phyloP scores from a whole-genome alignment of 2,888 invertebrate genomes.

The Drosophila anomelani region DNA sequence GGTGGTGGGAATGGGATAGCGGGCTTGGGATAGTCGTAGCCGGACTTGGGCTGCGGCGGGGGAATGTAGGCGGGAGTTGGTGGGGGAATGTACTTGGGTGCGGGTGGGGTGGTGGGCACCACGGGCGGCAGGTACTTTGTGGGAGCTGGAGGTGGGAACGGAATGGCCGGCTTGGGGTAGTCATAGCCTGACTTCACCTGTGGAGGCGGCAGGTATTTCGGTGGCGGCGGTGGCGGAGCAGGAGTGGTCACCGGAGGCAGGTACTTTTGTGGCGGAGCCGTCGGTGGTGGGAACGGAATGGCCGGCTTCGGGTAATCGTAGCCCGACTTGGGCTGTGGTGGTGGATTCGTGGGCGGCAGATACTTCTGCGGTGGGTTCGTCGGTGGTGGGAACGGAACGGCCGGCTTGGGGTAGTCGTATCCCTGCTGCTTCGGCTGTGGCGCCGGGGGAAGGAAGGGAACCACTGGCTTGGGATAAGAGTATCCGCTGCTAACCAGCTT shows the following conservation, averaged over 20 bases:
- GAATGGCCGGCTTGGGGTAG: slow-evolving; percentile 62
- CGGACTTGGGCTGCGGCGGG: slow-evolving; percentile 33
- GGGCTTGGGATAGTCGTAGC: slow-evolving; percentile 54
- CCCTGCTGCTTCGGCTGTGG: slow-evolving; percentile 49
- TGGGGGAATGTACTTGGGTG: slow-evolving; percentile 56
- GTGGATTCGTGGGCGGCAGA: slow-evolving; percentile 22
- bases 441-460: slow-evolving; percentile 45
- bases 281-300: slow-evolving; percentile 57
- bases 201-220: slow-evolving; percentile 46
- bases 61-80: slow-evolving; percentile 48
- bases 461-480: slow-evolving; percentile 59
- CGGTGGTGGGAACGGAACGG: slow-evolving; percentile 55
- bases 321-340: slow-evolving; percentile 33
- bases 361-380: slow-evolving; percentile 32
- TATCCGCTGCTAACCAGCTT: slow-evolving; percentile 64
- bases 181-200: slow-evolving; percentile 54
- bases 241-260: slow-evolving; percentile 44
- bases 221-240: slow-evolving; percentile 29
- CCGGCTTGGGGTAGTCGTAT: slow-evolving; percentile 72
- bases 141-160: slow-evolving; percentile 60
- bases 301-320: slow-evolving; percentile 55
- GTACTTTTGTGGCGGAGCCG: slow-evolving; percentile 48
- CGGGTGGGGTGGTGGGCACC: slow-evolving; percentile 36
- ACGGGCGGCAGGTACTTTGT: slow-evolving; percentile 44
- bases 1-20: slow-evolving; percentile 47